These are phyloP conservation scores for Pavo muticus DNA, from an alignment of 2,113 vertebrate genomes.

Conservation along the genomic window DNA sequence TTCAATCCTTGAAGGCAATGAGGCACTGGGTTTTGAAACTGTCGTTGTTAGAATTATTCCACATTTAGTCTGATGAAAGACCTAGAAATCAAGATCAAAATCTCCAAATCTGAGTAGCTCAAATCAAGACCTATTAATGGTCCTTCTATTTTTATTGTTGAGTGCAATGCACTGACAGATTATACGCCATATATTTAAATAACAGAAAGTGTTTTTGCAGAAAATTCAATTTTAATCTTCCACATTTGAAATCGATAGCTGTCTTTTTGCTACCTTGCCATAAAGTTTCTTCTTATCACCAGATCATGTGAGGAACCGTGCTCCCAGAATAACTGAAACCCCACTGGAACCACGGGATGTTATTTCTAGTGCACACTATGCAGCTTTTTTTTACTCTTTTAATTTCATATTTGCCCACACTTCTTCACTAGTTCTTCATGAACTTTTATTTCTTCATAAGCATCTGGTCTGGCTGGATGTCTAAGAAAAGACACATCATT, in stretches of 20 bases:
- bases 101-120: not conserved
- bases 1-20: not conserved
- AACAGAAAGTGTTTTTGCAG: not conserved
- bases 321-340: not conserved
- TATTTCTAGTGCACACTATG: not conserved
- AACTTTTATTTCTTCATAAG: not conserved
- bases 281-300: not conserved
- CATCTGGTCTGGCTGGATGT: slow-evolving; percentile 40
- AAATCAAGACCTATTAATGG: not conserved
- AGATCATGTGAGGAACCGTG: not conserved
- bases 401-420: not conserved
- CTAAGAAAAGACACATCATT: slow-evolving; percentile 13
- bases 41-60: not conserved
- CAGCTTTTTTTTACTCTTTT: not conserved
- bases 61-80: not conserved
- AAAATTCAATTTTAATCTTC: not conserved
- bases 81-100: not conserved
- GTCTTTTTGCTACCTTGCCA: not conserved
- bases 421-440: not conserved
- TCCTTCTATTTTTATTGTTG: not conserved
- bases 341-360: not conserved
- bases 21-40: not conserved
- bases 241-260: not conserved
- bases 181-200: not conserved
- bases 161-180: not conserved